Evolutionary conservation across 2,888 invertebrate species (phyloP).

Genomic region (Cheilosia grossa): DNA sequence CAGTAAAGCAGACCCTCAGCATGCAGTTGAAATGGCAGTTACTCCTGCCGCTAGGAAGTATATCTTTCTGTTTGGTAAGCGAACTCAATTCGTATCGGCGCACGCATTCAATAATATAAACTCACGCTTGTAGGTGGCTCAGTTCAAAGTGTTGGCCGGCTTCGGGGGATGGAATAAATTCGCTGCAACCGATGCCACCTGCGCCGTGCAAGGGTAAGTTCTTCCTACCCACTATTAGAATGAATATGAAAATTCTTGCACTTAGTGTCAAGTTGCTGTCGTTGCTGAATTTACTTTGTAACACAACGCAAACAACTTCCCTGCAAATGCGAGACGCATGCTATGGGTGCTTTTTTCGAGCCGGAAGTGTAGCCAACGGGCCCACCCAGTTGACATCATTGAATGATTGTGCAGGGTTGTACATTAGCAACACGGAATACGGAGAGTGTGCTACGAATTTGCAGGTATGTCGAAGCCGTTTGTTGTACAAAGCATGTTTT

Average conservation of each 20-base stretch:
- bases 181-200: conserved; percentile 19
- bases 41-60: conserved; percentile 13
- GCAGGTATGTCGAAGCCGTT: conserved; percentile 80
- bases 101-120: background rate
- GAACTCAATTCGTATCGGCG: background rate
- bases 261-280: conserved; percentile 82
- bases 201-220: conserved; percentile 52
- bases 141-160: conserved; percentile 39
- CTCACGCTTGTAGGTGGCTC: conserved; percentile 14
- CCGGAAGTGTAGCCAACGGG: conserved; percentile 84
- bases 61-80: conserved; percentile 35
- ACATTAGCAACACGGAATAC: conserved; percentile 85
- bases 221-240: background rate
- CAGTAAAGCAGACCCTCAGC: conserved; percentile 1
- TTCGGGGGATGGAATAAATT: conserved; percentile 56
- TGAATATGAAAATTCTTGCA: background rate
- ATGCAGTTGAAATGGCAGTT: conserved; percentile 46
- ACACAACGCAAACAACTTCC: conserved; percentile 86
- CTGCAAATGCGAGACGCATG: conserved; percentile 86
- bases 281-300: conserved; percentile 86
- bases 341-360: conserved; percentile 86
- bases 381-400: conserved; percentile 85
- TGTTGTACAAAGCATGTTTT: background rate
- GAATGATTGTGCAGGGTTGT: conserved; percentile 85
- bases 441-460: conserved; percentile 84